Percentiles rank a stretch among this genome's conserved stretches.
phyloP scores from a whole-genome alignment of 2,113 vertebrate genomes.

The Bettongia penicillata region DNA sequence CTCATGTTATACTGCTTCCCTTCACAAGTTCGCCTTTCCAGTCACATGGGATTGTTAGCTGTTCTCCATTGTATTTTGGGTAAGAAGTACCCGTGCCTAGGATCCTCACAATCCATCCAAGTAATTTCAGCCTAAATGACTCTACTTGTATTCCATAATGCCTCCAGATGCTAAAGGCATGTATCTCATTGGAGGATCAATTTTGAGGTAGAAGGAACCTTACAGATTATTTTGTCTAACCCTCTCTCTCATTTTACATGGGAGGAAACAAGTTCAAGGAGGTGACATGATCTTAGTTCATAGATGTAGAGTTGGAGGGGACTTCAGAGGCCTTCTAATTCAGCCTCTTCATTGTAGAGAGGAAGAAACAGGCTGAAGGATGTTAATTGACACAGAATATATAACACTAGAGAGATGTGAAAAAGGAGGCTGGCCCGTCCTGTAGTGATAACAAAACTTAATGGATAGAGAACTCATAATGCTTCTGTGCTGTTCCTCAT shows the following conservation, averaged over 20 bases:
- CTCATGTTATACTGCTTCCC: not conserved
- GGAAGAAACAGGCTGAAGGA: not conserved
- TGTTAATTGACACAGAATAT: not conserved
- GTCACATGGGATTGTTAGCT: not conserved
- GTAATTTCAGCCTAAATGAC: too few species aligned
- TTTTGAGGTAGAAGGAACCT: not conserved
- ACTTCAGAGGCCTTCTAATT: not conserved
- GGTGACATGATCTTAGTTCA: not conserved
- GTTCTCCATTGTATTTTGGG: not conserved
- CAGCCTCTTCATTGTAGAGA: not conserved
- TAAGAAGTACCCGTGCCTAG: not conserved
- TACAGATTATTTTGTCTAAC: not conserved
- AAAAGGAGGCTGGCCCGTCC: not conserved
- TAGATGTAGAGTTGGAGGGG: not conserved
- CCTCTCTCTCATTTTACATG: not conserved
- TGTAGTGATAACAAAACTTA: not conserved
- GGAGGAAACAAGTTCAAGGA: not conserved
- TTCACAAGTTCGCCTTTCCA: not conserved
- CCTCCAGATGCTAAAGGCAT: not conserved
- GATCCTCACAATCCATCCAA: not conserved
- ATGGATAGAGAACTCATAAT: not conserved
- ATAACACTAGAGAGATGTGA: not conserved
- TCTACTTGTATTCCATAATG: not conserved
- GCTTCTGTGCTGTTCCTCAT: not conserved
- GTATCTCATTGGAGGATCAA: not conserved